Percentiles rank a stretch among this genome's conserved stretches.
phyloP scores from a whole-genome alignment of 2,888 invertebrate species.

The Alcis repandata region DNA sequence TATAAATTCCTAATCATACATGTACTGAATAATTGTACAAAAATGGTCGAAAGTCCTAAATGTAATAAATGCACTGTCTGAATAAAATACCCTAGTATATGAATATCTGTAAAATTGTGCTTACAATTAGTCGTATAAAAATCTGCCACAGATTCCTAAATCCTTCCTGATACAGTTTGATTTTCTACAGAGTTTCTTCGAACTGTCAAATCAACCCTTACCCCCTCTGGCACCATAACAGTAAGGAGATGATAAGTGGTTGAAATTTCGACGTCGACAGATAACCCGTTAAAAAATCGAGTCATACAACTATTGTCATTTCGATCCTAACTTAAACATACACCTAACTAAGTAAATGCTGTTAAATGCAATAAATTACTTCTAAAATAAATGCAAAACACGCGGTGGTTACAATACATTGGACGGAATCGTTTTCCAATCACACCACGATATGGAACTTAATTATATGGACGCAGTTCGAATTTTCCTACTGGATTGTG shows the following conservation, averaged over 20 bases:
- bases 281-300: not conserved
- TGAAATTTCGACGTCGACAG: not conserved
- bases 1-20: constrained; percentile 58
- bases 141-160: constrained; percentile 23
- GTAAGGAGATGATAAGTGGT: not conserved
- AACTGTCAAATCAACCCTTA: not conserved
- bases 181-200: not conserved
- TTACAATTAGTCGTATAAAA: constrained; percentile 26
- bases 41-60: constrained; percentile 59
- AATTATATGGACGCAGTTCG: constrained; percentile 60
- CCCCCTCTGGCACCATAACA: no score
- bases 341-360: constrained; percentile 71
- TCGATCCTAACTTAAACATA: constrained; percentile 39
- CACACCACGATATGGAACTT: constrained; percentile 62
- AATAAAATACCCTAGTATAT: constrained; percentile 30
- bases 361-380: constrained; percentile 81
- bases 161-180: constrained; percentile 7
- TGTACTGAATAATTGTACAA: constrained; percentile 72
- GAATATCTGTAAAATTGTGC: constrained; percentile 26
- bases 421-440: constrained; percentile 58
- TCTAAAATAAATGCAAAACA: constrained; percentile 77
- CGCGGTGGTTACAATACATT: constrained; percentile 78
- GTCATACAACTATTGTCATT: constrained; percentile 34
- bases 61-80: constrained; percentile 54
- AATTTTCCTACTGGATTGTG: constrained; percentile 59